Conservation (phyloP, 2,797 vertebrate species). For the Ciconia nigra region DNA sequence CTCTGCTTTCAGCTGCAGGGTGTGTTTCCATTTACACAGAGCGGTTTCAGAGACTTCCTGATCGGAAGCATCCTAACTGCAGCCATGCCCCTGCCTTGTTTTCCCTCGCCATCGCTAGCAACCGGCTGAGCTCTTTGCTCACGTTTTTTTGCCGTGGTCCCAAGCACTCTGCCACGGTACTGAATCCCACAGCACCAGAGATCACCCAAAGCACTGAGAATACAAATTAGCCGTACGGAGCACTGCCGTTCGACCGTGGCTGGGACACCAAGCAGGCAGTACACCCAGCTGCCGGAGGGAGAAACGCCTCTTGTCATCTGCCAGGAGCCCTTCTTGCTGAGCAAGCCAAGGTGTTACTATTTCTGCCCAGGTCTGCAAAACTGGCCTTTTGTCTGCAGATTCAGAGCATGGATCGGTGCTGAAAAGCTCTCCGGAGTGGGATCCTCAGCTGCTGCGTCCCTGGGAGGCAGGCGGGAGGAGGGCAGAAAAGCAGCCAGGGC, state of each 20-base stretch:
- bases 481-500: neutral
- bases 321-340: neutral
- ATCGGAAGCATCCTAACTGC: slow-evolving; percentile 10
- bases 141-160: neutral
- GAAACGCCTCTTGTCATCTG: neutral
- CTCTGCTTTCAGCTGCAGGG: neutral
- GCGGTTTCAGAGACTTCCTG: slow-evolving; percentile 9
- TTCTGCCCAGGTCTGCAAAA: neutral
- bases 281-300: neutral
- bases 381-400: neutral
- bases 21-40: neutral
- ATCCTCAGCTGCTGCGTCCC: neutral
- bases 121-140: neutral
- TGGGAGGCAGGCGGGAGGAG: neutral
- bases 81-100: neutral
- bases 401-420: neutral
- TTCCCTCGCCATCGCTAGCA: neutral
- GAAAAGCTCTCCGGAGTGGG: neutral
- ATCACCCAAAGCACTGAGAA: neutral
- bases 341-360: neutral
- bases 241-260: neutral
- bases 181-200: neutral
- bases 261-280: neutral
- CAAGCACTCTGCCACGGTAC: neutral
- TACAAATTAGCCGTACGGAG: neutral